These are phyloP conservation scores for Tetrao urogallus DNA, from an alignment of 2,113 vertebrate genomes.

Conservation along the genomic window DNA sequence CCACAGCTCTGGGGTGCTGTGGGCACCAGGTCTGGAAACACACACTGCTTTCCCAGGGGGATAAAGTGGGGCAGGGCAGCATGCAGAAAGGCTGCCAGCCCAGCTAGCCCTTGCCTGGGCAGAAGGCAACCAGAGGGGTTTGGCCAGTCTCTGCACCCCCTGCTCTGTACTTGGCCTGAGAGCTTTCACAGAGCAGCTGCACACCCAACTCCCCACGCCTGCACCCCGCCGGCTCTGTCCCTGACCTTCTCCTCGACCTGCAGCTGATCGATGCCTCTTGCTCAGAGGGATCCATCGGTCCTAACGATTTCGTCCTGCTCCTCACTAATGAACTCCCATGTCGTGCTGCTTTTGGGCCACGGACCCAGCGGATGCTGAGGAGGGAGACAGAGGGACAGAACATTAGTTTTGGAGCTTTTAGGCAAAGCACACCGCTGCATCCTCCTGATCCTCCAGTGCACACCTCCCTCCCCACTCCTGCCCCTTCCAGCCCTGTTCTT, in stretches of 20 bases:
- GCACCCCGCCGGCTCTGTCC: not conserved
- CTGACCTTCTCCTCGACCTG: slow-evolving; percentile 26
- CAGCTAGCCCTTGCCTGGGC: not conserved
- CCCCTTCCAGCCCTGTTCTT: not conserved
- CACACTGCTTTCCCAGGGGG: not conserved
- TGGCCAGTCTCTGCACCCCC: rapidly evolving
- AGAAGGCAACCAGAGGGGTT: not conserved
- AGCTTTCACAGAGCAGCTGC: not conserved
- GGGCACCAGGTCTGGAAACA: not conserved
- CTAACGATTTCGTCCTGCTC: not conserved
- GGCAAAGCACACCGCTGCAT: not conserved
- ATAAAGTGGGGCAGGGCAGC: not conserved
- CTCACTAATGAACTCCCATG: not conserved
- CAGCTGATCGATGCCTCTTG: slow-evolving; percentile 2
- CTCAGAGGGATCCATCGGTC: slow-evolving; percentile 1
- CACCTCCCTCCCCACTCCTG: not conserved
- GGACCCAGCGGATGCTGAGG: not conserved
- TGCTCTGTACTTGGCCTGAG: not conserved
- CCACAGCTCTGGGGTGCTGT: not conserved
- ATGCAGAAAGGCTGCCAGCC: not conserved
- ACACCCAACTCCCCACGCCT: not conserved
- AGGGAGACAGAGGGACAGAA: not conserved
- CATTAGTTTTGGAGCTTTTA: not conserved
- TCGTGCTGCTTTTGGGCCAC: not conserved
- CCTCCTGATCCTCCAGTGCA: not conserved